Evolutionary conservation across 1,140 invertebrate genomes (phyloP).

Genomic region (Physella acuta): DNA sequence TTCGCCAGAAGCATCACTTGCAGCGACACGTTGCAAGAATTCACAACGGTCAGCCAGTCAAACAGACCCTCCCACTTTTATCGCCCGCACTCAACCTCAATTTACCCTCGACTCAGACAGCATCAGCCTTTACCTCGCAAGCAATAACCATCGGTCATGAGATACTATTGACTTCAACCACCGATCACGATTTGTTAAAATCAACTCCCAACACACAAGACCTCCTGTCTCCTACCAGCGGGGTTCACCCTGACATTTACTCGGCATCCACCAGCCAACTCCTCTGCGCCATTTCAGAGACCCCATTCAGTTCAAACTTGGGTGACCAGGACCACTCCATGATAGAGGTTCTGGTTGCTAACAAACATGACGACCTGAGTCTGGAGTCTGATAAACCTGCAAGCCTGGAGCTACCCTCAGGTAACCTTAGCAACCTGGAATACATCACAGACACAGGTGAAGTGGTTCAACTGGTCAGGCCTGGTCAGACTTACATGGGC

Average conservation of each 20-base stretch:
- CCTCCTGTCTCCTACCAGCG: background rate
- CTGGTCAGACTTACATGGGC: background rate
- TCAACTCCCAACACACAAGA: background rate
- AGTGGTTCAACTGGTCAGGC: background rate
- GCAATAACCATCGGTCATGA: background rate
- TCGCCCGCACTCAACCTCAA: background rate
- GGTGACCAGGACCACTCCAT: background rate
- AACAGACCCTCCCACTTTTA: background rate
- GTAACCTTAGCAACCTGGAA: background rate
- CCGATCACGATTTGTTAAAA: background rate
- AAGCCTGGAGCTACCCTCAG: background rate
- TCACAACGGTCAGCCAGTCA: constrained; percentile 33
- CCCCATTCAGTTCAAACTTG: background rate
- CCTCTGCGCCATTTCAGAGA: background rate
- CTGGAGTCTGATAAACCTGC: background rate
- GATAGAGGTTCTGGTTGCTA: background rate
- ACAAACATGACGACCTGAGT: background rate
- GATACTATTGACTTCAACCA: background rate
- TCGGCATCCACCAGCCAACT: background rate
- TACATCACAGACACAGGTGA: background rate
- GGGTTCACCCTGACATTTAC: background rate
- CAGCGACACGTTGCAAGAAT: constrained; percentile 48
- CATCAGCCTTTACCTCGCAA: background rate
- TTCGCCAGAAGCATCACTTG: constrained; percentile 56
- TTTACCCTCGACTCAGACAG: background rate